Evolutionary conservation across 2,888 invertebrate species (phyloP), one percentile per base, ranked within the genome.

Genomic region (Apamea epomidion): DNA sequence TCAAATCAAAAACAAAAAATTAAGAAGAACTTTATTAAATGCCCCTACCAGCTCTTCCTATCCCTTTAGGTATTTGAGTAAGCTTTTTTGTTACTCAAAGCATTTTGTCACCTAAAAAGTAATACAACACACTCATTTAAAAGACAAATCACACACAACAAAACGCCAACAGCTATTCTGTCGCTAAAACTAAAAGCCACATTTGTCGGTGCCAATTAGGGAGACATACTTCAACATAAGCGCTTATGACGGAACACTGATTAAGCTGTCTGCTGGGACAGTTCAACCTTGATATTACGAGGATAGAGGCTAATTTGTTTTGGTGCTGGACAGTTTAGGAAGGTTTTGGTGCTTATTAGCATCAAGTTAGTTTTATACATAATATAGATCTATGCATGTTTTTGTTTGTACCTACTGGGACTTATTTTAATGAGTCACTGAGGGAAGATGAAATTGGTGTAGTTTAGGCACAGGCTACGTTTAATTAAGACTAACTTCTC

Each of bases 231-330:
- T 78, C 76, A 71, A 60, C 78, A 58, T 80, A 81, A 80, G 80
- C 81, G 79, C 82, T 86, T 89, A 88, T 88, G 88, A 86, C 78
- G 68, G 70, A 77, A 79, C 81, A 80, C 88, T 86, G 86, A 89
- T 89, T 84, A 78, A 75, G 64, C 72, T 73, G 77, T 78, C 78
- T 74, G 25, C 16, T 12, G 72, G 80, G 75, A 76, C 77, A 64
- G 62, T 68, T 81, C 70, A 42, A 87, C 70, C 75, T 71, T 64
- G n/a, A 54, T 45, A 54, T 54, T 54, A 73, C 32, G 68, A 75
- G 73, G 75, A 73, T 65, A 74, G 51, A 2, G 21, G 65, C 45
- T 60, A 64, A 76, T 76, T 85, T 71, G 54, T 74, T 76, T 62
- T 18, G 14, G 21, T 42, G 58, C 10, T 60, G 21, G 42, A 18